A percentile compares a stretch with the other conserved stretches of the same genome.
Evolutionary conservation across 2,797 vertebrate genomes (phyloP).

Genomic region (Galago senegalensis): DNA sequence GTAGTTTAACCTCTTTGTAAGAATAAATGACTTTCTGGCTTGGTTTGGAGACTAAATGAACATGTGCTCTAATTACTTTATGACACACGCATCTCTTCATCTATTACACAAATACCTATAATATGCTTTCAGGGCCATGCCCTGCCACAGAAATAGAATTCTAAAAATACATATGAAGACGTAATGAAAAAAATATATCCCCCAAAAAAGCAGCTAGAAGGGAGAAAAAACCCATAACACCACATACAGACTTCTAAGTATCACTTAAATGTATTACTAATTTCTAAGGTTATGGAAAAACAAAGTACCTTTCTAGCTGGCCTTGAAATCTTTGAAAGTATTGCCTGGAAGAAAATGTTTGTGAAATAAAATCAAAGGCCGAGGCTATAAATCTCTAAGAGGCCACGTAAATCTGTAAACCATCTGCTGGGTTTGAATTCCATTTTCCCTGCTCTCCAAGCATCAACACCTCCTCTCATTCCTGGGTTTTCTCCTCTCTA

Average conservation of each 20-base stretch:
- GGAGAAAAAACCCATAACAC: slow-evolving; percentile 8
- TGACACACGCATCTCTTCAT: slow-evolving; percentile 27
- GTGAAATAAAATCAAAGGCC: slow-evolving; percentile 59
- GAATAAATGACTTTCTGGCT: not conserved
- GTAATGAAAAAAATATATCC: not conserved
- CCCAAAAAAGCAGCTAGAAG: not conserved
- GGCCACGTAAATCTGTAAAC: slow-evolving; percentile 48
- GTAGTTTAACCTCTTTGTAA: not conserved
- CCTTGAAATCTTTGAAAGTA: slow-evolving; percentile 61
- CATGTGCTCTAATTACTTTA: not conserved
- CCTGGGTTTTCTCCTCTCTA: slow-evolving; percentile 54
- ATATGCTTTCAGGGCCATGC: not conserved
- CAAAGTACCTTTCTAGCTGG: slow-evolving; percentile 42
- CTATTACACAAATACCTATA: not conserved
- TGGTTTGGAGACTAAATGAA: not conserved
- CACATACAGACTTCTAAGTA: slow-evolving; percentile 10
- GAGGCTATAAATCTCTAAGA: slow-evolving; percentile 34
- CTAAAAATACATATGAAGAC: slow-evolving; percentile 10
- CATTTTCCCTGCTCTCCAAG: slow-evolving; percentile 22
- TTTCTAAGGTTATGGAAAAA: slow-evolving; percentile 60
- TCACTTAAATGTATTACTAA: slow-evolving; percentile 32
- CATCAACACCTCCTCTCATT: slow-evolving; percentile 19
- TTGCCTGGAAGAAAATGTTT: slow-evolving; percentile 46
- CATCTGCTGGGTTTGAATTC: slow-evolving; percentile 50
- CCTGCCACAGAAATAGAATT: not conserved